Base-by-base conservation (phyloP, 2,113 vertebrate species). In the Phrynosoma blainvillii region DNA sequence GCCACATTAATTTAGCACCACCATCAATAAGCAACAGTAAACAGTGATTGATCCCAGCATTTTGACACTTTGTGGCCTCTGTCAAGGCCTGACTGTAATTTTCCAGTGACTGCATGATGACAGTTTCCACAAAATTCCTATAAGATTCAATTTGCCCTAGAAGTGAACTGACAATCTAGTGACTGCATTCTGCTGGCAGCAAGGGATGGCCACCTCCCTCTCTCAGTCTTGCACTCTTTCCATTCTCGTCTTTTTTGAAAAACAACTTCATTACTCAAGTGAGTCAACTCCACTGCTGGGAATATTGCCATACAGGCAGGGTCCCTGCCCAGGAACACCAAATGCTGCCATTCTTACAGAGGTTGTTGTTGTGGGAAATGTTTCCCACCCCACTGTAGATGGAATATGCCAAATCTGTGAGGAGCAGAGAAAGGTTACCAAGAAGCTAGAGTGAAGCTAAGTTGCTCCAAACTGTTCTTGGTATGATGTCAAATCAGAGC, bases 121-220 rank as follows among this genome's bases (percentile, higher is more conserved):
- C 78, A 82, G 56, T 12, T n/a, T 3, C 27, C 56, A 62, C 16
- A 65, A 2, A 56, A 56, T 79, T 30, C 91, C 59, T 90, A 73
- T 79, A 82, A 88, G 81, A 92, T 81, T 79, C 76, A 85, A 59
- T 36, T 40, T 82, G 92, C 88, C 1, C 0, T 87, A 84, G 87
- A 86, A 80, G 88, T 54, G 52, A 88, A 36, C 7, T 71, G 23
- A 30, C 81, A 87, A 84, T 88, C 85, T 32, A 52, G 56, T 80
- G 65, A 89, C 77, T 25, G 71, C 11, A n/a, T 59, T 88, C 87
- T 89, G 84, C 83, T 86, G 79, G 88, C 85, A 94, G 83, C 81
- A 80, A 74, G 89, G 66, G 16, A 62, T 18, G 59, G 47, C 25
- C 32, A 40, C 32, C 62, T 47, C 79, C n/a, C 25, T 54, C 18